phyloP scores from a whole-genome alignment of 1,140 invertebrate genomes.

The Patella vulgata region DNA sequence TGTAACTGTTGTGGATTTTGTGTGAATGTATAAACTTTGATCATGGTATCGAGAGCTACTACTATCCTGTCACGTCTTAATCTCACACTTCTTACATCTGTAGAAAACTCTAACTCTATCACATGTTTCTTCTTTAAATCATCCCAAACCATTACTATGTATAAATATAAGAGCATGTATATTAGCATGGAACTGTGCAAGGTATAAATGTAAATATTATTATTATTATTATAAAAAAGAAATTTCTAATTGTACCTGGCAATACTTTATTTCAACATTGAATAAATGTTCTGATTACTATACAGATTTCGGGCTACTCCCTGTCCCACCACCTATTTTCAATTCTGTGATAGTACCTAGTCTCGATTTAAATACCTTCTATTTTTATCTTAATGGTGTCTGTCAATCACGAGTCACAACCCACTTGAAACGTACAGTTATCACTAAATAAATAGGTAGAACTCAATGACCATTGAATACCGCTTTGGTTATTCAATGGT shows the following conservation, averaged over 20 bases:
- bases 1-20: conserved; percentile 93
- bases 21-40: conserved; percentile 98
- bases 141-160: conserved; percentile 98
- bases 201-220: conserved; percentile 21
- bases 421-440: too few relatives aligned
- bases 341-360: too few relatives aligned
- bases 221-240: neutral
- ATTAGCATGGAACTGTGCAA: too few relatives aligned
- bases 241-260: neutral
- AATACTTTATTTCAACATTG: neutral
- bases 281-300: neutral
- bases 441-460: too few relatives aligned
- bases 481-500: too few relatives aligned
- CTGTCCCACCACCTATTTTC: too few relatives aligned
- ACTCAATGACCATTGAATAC: too few relatives aligned
- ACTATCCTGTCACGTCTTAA: conserved; percentile 94
- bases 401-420: too few relatives aligned
- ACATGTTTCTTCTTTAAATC: conserved; percentile 93
- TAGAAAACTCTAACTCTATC: conserved; percentile 93
- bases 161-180: too few relatives aligned
- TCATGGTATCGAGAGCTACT: conserved; percentile 92
- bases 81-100: conserved; percentile 88
- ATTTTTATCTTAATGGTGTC: too few relatives aligned
- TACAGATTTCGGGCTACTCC: too few relatives aligned
- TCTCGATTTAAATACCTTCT: too few relatives aligned